phyloP scores from a whole-genome alignment of 1,140 invertebrate genomes.

The Camponotus vicinus region DNA sequence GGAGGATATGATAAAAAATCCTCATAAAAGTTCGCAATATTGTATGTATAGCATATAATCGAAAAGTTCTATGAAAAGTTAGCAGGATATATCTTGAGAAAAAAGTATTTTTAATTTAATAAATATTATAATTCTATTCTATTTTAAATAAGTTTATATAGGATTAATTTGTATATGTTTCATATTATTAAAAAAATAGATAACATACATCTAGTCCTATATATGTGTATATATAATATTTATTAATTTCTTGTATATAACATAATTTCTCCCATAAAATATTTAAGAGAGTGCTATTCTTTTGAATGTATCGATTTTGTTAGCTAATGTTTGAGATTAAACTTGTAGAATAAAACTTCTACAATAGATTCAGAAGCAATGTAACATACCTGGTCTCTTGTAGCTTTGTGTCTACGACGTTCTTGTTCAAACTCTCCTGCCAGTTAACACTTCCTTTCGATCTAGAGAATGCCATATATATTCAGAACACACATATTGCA shows the following conservation, averaged over 20 bases:
- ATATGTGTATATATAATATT: background rate
- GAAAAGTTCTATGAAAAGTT: background rate
- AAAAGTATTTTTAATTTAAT: too few relatives aligned
- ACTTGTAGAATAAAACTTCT: conserved; percentile 46
- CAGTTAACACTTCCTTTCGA: conserved; percentile 81
- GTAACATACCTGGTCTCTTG: conserved; percentile 79
- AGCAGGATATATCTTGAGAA: background rate
- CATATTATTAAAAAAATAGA: conserved; percentile 13
- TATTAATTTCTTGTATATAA: background rate
- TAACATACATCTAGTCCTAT: background rate
- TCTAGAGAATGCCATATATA: conserved; percentile 79
- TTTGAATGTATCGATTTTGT: conserved; percentile 13
- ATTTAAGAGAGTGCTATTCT: background rate
- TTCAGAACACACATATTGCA: conserved; percentile 58
- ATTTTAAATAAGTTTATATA: background rate
- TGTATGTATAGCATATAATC: background rate
- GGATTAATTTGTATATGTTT: background rate
- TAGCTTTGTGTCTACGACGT: conserved; percentile 74
- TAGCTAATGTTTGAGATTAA: background rate
- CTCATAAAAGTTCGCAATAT: background rate
- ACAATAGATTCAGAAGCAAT: conserved; percentile 41
- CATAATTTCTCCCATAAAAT: background rate
- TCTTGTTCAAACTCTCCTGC: conserved; percentile 78
- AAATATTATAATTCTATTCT: background rate
- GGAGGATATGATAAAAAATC: conserved; percentile 8